Evolutionary conservation across 2,888 invertebrate genomes (phyloP).

Genomic region (Empis stercorea): DNA sequence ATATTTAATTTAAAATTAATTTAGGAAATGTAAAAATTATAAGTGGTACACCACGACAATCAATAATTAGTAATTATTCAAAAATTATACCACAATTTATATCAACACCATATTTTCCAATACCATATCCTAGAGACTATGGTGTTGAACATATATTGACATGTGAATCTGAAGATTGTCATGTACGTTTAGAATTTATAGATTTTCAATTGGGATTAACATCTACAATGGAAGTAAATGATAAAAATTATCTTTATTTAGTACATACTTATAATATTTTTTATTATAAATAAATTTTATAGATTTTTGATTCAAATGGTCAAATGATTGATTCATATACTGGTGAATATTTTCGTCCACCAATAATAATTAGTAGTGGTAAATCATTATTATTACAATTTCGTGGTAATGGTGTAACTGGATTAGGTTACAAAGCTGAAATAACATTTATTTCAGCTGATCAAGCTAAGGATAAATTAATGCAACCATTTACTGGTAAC

Average conservation of each 20-base stretch:
- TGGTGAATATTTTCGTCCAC: constrained; percentile 54
- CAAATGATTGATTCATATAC: constrained; percentile 50
- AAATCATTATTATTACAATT: constrained; percentile 50
- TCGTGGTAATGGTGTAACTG: constrained; percentile 55
- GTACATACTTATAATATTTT: not conserved
- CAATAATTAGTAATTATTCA: constrained; percentile 27
- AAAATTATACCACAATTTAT: constrained; percentile 39
- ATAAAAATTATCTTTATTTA: no score
- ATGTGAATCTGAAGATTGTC: constrained; percentile 44
- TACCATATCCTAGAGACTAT: constrained; percentile 51
- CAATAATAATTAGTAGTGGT: constrained; percentile 49
- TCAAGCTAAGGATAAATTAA: constrained; percentile 28
- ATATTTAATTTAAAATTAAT: constrained; percentile 1
- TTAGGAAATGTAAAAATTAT: constrained; percentile 45
- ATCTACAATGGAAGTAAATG: constrained; percentile 53
- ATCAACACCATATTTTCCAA: constrained; percentile 54
- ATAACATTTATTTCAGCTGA: constrained; percentile 36
- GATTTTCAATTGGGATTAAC: constrained; percentile 53
- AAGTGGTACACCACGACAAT: constrained; percentile 36
- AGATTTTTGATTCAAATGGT: constrained; percentile 57
- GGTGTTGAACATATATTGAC: constrained; percentile 50
- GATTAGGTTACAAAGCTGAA: constrained; percentile 50
- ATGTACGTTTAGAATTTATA: constrained; percentile 49
- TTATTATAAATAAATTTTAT: constrained; percentile 7
- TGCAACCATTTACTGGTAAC: constrained; percentile 32